Conservation (phyloP, 2,113 vertebrate genomes). For the Petrocephalus zakoni region DNA sequence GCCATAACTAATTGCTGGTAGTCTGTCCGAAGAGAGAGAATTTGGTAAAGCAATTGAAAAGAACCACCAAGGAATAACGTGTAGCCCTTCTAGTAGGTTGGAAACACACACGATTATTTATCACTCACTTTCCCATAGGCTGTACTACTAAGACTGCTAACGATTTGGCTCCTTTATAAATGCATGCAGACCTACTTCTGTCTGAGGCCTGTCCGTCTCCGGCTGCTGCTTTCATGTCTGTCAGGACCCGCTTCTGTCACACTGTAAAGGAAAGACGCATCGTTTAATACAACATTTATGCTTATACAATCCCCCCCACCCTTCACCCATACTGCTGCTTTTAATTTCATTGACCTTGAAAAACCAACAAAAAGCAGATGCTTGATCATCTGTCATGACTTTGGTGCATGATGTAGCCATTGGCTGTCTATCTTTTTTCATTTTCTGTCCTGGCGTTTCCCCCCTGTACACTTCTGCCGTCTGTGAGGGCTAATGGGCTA, state of each 20-base stretch:
- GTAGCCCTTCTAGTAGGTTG: neutral
- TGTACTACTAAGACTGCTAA: neutral
- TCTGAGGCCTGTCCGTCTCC: neutral
- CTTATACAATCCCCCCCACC: neutral
- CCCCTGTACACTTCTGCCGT: neutral
- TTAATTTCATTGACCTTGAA: neutral
- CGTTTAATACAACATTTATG: neutral
- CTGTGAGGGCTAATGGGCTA: neutral
- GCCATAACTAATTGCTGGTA: neutral
- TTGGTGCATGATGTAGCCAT: neutral
- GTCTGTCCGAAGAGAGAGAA: neutral
- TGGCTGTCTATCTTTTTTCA: neutral
- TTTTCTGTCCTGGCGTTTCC: neutral
- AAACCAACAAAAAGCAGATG: neutral
- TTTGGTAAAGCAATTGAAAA: neutral
- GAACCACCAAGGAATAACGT: neutral
- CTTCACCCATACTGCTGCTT: neutral
- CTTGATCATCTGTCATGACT: neutral
- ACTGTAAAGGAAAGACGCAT: neutral
- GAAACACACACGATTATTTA: neutral
- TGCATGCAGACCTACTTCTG: neutral
- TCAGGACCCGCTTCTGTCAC: neutral
- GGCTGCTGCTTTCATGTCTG: no score
- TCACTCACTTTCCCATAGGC: neutral
- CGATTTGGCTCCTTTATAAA: neutral